Base-by-base conservation (phyloP, 1,140 invertebrate species). In the Caenorhabditis tropicalis region DNA sequence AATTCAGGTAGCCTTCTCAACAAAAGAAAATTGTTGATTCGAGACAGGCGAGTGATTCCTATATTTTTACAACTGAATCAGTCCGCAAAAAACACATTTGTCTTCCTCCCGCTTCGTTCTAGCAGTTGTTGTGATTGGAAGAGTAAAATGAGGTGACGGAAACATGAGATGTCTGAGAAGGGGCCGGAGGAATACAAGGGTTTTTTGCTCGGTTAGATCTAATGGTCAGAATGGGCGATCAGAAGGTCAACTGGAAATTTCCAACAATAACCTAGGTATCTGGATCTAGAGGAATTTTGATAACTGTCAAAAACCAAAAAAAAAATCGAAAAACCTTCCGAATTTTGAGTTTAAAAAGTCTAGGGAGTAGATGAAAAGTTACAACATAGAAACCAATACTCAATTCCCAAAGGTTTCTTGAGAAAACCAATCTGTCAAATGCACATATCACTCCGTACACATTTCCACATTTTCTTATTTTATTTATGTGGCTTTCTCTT, bases 401-500 rank as follows among this genome's bases (percentile, higher is more conserved):
- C 53, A 56, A 56, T 65, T 65, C 58, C 31, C 58, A 21, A 33
- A 65, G 29, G 16, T 36, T 33, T 65, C 19, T 33, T 36, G 16
- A 65, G 31, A 33, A 65, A 36, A 65, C n/a, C 58, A 65, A 65
- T 65, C 58, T 65, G 58, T 65, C 58, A 36, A 65, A 65, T 65
- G 58, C 58, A 65, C 24, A 60, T 60, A 31, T 24, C 31, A 33
- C 29, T 65, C 6, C 36, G 3, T 27, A 24, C 21, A 12, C 21
- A 10, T 65, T 21, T 1, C n/a, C 65, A 74, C 65, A 74, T 74
- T 74, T 24, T 74, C 36, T 74, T 74, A 43, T 74, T 43, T 74
- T 74, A 74, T 74, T 39, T 74, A 74, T 74, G 65, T 74, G 33
- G n/a, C n/a, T 39, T 74, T 74, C 65, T 74, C 24, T 43, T 74